Conservation (phyloP, 2,888 invertebrate genomes). For the Eulithis prunata region DNA sequence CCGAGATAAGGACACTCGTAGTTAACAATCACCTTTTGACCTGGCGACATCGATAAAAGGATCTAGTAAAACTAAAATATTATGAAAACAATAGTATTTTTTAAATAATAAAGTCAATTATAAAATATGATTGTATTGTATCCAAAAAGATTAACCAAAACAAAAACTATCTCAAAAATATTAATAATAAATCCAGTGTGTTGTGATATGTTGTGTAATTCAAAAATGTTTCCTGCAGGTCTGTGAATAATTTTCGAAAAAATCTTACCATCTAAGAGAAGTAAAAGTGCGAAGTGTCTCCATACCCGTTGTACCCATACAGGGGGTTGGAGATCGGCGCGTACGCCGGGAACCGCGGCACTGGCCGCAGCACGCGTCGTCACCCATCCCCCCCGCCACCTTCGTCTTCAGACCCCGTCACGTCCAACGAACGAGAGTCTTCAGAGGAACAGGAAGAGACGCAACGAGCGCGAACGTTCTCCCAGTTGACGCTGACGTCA, state of each 20-base stretch:
- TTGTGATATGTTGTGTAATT: too few relatives aligned
- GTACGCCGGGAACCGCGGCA: slow-evolving; percentile 78
- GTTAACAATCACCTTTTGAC: slow-evolving; percentile 1
- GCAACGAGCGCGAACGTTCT: slow-evolving; percentile 63
- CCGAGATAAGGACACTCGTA: background rate
- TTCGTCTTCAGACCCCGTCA: slow-evolving; percentile 82
- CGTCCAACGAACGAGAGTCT: slow-evolving; percentile 79
- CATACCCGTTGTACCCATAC: slow-evolving; percentile 63
- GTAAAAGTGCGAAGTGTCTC: slow-evolving; percentile 63
- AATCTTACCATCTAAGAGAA: slow-evolving; percentile 58
- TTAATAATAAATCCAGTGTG: too few relatives aligned
- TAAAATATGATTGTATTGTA: too few relatives aligned
- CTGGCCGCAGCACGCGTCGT: slow-evolving; percentile 80
- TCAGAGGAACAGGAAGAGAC: slow-evolving; percentile 76
- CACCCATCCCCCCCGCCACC: slow-evolving; percentile 70
- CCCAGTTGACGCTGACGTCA: slow-evolving; percentile 68
- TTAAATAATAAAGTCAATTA: too few relatives aligned
- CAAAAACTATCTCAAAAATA: slow-evolving; percentile 3
- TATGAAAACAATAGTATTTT: too few relatives aligned
- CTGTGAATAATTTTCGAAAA: background rate
- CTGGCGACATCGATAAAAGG: background rate
- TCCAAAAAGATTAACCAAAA: too few relatives aligned
- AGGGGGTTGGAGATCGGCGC: slow-evolving; percentile 56
- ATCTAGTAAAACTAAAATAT: too few relatives aligned
- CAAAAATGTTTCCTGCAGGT: too few relatives aligned